Conservation (phyloP, 2,888 invertebrate genomes). For the Sesamia inferens region DNA sequence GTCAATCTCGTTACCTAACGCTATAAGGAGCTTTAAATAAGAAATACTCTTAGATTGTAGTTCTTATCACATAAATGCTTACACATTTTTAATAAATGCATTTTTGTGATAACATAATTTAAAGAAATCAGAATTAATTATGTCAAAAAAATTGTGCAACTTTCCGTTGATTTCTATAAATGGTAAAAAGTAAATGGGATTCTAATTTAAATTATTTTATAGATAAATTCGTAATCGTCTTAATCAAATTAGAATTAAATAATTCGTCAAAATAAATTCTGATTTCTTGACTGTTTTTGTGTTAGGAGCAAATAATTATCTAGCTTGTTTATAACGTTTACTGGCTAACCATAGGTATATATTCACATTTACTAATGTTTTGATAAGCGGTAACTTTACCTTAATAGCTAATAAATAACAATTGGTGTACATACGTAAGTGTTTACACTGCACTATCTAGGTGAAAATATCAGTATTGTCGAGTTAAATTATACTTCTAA, state of each 20-base stretch:
- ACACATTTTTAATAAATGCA: constrained; percentile 57
- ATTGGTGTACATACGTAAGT: constrained; percentile 52
- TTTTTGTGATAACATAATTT: constrained; percentile 59
- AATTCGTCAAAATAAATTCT: constrained; percentile 42
- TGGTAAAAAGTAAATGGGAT: constrained; percentile 30
- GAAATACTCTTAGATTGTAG: constrained; percentile 57
- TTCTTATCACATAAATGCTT: constrained; percentile 64
- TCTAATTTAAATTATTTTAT: constrained; percentile 34
- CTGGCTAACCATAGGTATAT: constrained; percentile 57
- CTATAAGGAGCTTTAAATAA: constrained; percentile 62
- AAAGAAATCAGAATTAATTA: constrained; percentile 54
- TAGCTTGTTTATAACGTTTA: constrained; percentile 60
- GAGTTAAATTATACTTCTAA: constrained; percentile 62
- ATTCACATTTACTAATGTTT: constrained; percentile 56
- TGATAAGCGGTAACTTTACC: constrained; percentile 51
- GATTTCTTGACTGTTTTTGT: constrained; percentile 51
- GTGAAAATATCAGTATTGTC: constrained; percentile 64
- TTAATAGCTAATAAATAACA: constrained; percentile 60
- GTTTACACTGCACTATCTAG: constrained; percentile 60
- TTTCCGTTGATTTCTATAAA: constrained; percentile 20
- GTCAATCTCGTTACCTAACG: constrained; percentile 66
- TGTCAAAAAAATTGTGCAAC: constrained; percentile 23
- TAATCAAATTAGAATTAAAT: constrained; percentile 23
- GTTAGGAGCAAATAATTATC: constrained; percentile 57
- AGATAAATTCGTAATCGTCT: constrained; percentile 48